Evolutionary conservation across 1,140 invertebrate genomes (phyloP), one percentile per base, ranked within the genome.

Genomic region (Sarcophaga bullata): DNA sequence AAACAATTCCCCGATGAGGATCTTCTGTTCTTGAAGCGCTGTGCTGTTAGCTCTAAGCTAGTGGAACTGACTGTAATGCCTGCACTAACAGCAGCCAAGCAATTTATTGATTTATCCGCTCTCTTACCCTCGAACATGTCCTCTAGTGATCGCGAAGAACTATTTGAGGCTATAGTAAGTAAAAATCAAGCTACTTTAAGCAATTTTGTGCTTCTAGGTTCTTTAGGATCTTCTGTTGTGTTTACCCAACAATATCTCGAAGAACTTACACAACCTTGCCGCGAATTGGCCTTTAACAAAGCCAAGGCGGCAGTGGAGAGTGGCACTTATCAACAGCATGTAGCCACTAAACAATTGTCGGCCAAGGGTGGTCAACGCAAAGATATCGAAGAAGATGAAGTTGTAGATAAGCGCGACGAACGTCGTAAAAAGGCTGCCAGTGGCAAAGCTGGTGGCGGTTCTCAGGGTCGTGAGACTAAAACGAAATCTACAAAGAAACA

Each of bases 381-480:
- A 49, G 62, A 73, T 6, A 54, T 84, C 76, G 86, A 86, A 13
- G 80, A 81, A 0, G 87, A 88, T 37, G 82, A 47, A 37, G 95
- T 95, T 91, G 91, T 92, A 10, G 96, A 96, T 85, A 95, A 94
- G 84, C 95, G 96, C 86, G 97, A 98, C 78, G 97, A 98, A 86
- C 91, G 97, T 52, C 92, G 96, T 83, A 97, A 97, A 86, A 98
- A 98, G 90, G 96, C 97, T 3, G 91, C 94, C 48, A 93, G 93
- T 83, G 96, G 97, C 6, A 98, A 98, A 92, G 93, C 92, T 73
- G 97, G 97, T 48, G 97, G 97, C 52, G 97, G 97, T 13, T 94
- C 94, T 49, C 97, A 98, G 91, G 98, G 97, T 0, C 92, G 98
- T 81, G 98, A 99, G 92, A 98, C 97, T 0, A 99, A 98, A 91